These are phyloP conservation scores for Tenodera sinensis DNA, from an alignment of 2,888 invertebrate genomes.

Conservation along the genomic window DNA sequence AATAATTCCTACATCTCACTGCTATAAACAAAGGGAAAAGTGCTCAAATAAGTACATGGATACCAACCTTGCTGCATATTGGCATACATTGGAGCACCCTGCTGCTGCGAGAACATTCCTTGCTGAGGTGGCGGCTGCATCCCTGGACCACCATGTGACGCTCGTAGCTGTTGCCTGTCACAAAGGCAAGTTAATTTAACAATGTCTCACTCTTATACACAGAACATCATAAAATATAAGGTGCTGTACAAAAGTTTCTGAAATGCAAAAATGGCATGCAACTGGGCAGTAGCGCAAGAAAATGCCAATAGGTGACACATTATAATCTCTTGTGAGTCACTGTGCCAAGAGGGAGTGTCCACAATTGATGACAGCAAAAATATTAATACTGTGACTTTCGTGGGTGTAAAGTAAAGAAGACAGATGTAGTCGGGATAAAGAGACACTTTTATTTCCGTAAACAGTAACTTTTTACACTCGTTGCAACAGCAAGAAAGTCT, in stretches of 20 bases:
- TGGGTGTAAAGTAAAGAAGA: too few species aligned
- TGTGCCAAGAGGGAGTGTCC: too few species aligned
- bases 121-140: slow-evolving; percentile 44
- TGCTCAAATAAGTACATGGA: not conserved
- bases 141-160: slow-evolving; percentile 33
- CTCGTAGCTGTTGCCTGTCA: slow-evolving; percentile 37
- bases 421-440: too few species aligned
- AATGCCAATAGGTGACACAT: too few species aligned
- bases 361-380: too few species aligned
- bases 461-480: too few species aligned
- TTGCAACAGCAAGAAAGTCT: too few species aligned
- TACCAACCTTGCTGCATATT: slow-evolving; percentile 37
- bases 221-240: not conserved
- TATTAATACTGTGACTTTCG: too few species aligned
- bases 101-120: slow-evolving; percentile 38
- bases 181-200: slow-evolving; percentile 41
- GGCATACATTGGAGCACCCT: slow-evolving; percentile 35
- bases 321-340: too few species aligned
- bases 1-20: not conserved
- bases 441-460: too few species aligned
- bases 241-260: not conserved
- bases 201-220: slow-evolving; percentile 27
- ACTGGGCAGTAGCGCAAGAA: not conserved
- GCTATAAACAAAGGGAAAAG: too few species aligned
- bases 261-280: not conserved